These are phyloP conservation scores for Xylota sylvarum DNA, from an alignment of 2,888 invertebrate species.

Conservation along the genomic window DNA sequence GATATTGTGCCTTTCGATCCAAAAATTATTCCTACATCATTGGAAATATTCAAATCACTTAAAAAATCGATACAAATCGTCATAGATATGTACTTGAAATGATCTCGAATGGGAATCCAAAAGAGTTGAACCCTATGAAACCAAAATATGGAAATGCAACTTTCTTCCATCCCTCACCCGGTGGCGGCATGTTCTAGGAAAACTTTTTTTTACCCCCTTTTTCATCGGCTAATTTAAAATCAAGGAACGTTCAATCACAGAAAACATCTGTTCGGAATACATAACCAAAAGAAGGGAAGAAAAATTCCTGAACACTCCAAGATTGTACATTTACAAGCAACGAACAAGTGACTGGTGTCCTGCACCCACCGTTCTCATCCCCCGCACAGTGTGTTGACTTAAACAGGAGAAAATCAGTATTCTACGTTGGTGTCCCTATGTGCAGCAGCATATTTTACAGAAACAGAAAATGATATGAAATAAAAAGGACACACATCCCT, in stretches of 20 bases:
- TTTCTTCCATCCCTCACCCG: conserved; percentile 21
- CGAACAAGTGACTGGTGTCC: conserved; percentile 54
- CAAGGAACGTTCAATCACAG: conserved; percentile 75
- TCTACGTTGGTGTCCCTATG: conserved; percentile 51
- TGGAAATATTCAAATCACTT: neutral
- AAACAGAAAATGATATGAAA: conserved; percentile 60
- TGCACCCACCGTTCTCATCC: conserved; percentile 13
- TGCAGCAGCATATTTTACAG: conserved; percentile 63
- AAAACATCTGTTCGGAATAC: conserved; percentile 75
- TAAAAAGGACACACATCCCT: conserved; percentile 42
- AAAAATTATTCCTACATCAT: too few species aligned
- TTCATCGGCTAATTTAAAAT: conserved; percentile 72
- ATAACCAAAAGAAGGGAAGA: conserved; percentile 42
- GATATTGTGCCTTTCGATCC: too few species aligned
- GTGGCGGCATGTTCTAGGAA: conserved; percentile 9
- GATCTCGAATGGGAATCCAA: neutral
- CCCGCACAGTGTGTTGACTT: conserved; percentile 46
- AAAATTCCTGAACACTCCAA: conserved; percentile 34
- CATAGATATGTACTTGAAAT: neutral
- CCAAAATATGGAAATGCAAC: conserved; percentile 40
- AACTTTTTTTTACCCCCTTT: conserved; percentile 35
- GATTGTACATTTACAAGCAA: conserved; percentile 66
- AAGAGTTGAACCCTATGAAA: conserved; percentile 17
- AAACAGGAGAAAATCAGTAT: conserved; percentile 66
- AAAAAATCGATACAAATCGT: neutral